Percentiles rank a stretch among this genome's conserved stretches.
These are phyloP conservation scores for Madoqua kirkii DNA, from an alignment of 2,113 vertebrate species.

Conservation along the genomic window DNA sequence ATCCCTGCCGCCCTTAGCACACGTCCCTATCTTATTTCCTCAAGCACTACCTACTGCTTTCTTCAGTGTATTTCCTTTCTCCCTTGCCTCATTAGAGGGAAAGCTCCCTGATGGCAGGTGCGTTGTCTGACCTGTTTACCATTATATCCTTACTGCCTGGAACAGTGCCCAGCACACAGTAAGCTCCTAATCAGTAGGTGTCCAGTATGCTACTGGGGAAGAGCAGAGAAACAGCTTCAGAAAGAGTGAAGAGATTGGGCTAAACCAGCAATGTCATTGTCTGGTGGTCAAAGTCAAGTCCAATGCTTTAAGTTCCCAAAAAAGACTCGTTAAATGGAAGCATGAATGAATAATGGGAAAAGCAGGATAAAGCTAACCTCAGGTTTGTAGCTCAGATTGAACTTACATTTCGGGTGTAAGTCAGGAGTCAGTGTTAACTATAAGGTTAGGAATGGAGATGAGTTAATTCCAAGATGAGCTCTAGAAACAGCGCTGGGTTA, in stretches of 20 bases:
- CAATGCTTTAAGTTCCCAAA: background rate
- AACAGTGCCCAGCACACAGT: background rate
- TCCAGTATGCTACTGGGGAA: background rate
- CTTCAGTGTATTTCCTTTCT: background rate
- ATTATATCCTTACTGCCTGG: background rate
- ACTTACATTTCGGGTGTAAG: background rate
- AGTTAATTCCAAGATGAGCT: background rate
- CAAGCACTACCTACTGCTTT: background rate
- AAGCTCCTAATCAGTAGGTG: background rate
- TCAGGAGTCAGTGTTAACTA: background rate
- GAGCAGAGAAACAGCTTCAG: background rate
- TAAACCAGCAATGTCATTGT: background rate
- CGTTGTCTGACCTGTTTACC: background rate
- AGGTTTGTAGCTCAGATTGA: background rate
- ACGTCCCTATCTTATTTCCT: background rate
- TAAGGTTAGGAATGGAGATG: background rate
- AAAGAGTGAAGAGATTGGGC: background rate
- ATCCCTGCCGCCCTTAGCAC: background rate
- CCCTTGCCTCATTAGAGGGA: background rate
- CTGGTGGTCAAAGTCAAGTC: background rate
- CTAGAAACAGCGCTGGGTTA: background rate
- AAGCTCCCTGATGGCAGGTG: rapidly evolving
- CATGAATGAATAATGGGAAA: background rate
- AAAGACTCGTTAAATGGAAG: background rate
- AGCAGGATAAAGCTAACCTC: background rate